Base-by-base conservation (phyloP, 2,888 invertebrate species). In the Synergus gifuensis region DNA sequence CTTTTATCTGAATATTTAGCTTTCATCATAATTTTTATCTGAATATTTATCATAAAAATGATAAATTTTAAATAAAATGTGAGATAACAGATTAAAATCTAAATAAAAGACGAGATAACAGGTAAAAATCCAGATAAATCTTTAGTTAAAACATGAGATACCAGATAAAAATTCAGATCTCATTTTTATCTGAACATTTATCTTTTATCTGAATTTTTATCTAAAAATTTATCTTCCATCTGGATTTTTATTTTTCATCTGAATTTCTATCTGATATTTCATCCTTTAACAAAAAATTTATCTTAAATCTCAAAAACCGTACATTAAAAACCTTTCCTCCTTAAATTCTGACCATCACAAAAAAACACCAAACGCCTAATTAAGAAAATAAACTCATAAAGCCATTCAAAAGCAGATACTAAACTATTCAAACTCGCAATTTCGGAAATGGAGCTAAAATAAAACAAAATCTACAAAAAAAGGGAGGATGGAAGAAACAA, bases 351-450 rank as follows among this genome's bases (percentile, higher is more conserved):
- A 64, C 1, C 14, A 40, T 5, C 16, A 36, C 14, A n/a, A 64
- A 63, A 36, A n/a, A 16, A 64, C n/a, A 64, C 11, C 36, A 40
- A 64, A 42, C 7, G n/a, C 18, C 11, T 4, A 67, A 67, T 16
- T 5, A 18, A 0, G n/a, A 42, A 66, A 11, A 42, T 40, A 42
- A 66, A 77, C 73, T 67, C 18, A 8, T 18, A 9, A 81, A 81
- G 79, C 81, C 81, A 81, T 78, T 58, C 81, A 77, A 22, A 77
- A 81, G 81, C 81, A 79, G 0, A 18, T 58, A 14, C 66, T 44
- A 67, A 42, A 28, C 28, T 62, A 22, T 4, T 8, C 16, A 40
- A 64, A 64, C 28, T 58, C 18, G 54, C 54, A n/a, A 58, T 7
- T 54, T 58, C 8, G n/a, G 8, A 18, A 18, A 16, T 18, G 0